Conservation (phyloP, 2,888 invertebrate genomes). For the Eristalis intricaria region DNA sequence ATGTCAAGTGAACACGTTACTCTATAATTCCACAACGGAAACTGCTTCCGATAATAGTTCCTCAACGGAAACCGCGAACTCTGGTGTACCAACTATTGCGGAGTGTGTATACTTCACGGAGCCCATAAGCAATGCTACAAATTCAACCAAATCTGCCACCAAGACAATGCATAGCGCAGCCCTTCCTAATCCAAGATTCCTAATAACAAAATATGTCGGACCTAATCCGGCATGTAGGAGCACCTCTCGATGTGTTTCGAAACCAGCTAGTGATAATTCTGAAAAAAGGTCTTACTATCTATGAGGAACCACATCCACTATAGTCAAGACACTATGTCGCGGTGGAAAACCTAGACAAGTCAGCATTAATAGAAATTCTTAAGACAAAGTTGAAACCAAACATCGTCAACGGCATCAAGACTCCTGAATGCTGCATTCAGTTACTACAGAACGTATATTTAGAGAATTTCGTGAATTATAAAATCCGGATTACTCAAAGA, state of each 20-base stretch:
- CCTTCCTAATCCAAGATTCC: no score
- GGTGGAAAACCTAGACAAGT: background rate
- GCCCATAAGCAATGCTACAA: background rate
- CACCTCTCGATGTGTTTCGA: conserved; percentile 46
- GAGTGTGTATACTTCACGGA: background rate
- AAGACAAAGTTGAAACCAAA: conserved; percentile 22
- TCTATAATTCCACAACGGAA: background rate
- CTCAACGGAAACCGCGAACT: background rate
- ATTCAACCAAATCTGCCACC: conserved; percentile 1
- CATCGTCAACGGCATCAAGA: conserved; percentile 13
- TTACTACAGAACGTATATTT: no score
- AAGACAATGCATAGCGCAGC: conserved; percentile 59
- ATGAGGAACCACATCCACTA: conserved; percentile 53
- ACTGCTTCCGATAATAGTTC: background rate
- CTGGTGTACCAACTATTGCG: background rate
- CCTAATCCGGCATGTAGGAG: conserved; percentile 64
- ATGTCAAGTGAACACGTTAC: background rate
- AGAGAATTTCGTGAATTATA: no score
- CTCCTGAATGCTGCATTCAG: no score
- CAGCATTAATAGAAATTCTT: background rate
- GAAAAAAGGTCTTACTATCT: background rate
- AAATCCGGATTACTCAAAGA: background rate
- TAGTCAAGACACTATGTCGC: conserved; percentile 30
- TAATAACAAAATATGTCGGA: conserved; percentile 61
- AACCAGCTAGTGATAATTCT: conserved; percentile 58